Evolutionary conservation across 2,797 vertebrate genomes (phyloP), one percentile per base, ranked within the genome.

Genomic region (Crenuchus spilurus): DNA sequence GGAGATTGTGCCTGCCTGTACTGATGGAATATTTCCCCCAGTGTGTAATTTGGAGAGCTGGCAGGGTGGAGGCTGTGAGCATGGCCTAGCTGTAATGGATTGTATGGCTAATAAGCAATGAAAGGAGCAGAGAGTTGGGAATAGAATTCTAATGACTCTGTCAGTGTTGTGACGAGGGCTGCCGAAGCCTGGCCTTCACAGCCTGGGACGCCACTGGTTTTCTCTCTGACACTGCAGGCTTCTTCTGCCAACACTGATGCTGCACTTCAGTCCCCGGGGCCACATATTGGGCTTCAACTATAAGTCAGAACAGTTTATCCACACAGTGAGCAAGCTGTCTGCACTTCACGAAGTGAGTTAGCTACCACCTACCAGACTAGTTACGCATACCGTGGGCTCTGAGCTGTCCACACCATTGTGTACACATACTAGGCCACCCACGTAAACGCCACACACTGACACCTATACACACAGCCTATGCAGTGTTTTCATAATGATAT

Each of bases 71-170:
- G 81, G 77, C 80, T 51, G 22, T 51, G 72, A 80, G 70, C 80
- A 84, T 81, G 68, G 81, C 7, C 42, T 71, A 73, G 60, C 68
- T 63, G 42, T 93, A 94, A 95, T 90, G 82, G 92, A 94, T 93
- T 91, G 91, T 86, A 85, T 89, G 57, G 79, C 90, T 93, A 94
- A 94, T 94, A 89, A 90, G 91, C 89, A 91, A 86, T 91, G 92
- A 94, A 92, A 91, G 91, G 90, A 83, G 77, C 72, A 77, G 63
- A 65, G 80, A 65, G 64, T 66, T 85, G 85, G 90, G 86, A 89
- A 89, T 86, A 86, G 84, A 87, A 92, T 91, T 83, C 87, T 92
- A 92, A 92, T 91, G 84, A 87, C 82, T 87, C 86, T 91, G 91
- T 92, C 91, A 92, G 87, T 83, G 80, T 69, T 63, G 78, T 84